These are phyloP conservation scores for Sandelia bainsii DNA, from an alignment of 2,797 vertebrate species.

Conservation along the genomic window DNA sequence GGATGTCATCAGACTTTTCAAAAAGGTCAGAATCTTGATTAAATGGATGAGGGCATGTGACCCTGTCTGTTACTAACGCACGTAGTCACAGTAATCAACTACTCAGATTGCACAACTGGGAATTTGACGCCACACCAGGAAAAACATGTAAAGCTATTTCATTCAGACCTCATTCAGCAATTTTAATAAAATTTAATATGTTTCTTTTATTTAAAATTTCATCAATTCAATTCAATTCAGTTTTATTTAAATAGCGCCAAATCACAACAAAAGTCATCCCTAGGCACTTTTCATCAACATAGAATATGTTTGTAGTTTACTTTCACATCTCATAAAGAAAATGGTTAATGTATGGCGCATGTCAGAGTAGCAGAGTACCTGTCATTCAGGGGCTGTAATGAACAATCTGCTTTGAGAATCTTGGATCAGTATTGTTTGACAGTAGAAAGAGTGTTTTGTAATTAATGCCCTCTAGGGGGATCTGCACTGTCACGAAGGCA, in stretches of 20 bases:
- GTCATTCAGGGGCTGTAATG: slow-evolving; percentile 36
- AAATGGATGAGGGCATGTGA: slow-evolving; percentile 37
- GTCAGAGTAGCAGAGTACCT: slow-evolving; percentile 24
- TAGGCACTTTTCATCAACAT: no score
- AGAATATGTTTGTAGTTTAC: background rate
- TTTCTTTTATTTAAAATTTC: background rate
- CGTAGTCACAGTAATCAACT: slow-evolving; percentile 27
- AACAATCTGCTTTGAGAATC: slow-evolving; percentile 38
- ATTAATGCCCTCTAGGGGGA: slow-evolving; percentile 61
- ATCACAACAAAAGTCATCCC: no score
- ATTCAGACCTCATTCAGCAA: slow-evolving; percentile 7
- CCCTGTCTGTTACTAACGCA: slow-evolving; percentile 31
- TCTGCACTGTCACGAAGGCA: slow-evolving; percentile 44
- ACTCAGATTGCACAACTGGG: slow-evolving; percentile 25
- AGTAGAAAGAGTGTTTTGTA: slow-evolving; percentile 44
- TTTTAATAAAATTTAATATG: background rate
- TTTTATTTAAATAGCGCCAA: no score
- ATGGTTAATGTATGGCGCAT: background rate
- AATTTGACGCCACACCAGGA: slow-evolving; percentile 29
- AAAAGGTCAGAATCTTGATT: slow-evolving; percentile 89
- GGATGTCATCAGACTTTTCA: slow-evolving; percentile 98
- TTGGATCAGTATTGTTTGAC: slow-evolving; percentile 62
- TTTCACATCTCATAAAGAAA: background rate
- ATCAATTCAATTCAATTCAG: no score
- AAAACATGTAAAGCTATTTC: slow-evolving; percentile 33